Evolutionary conservation across 2,113 vertebrate genomes (phyloP).

Genomic region (Gavia stellata): DNA sequence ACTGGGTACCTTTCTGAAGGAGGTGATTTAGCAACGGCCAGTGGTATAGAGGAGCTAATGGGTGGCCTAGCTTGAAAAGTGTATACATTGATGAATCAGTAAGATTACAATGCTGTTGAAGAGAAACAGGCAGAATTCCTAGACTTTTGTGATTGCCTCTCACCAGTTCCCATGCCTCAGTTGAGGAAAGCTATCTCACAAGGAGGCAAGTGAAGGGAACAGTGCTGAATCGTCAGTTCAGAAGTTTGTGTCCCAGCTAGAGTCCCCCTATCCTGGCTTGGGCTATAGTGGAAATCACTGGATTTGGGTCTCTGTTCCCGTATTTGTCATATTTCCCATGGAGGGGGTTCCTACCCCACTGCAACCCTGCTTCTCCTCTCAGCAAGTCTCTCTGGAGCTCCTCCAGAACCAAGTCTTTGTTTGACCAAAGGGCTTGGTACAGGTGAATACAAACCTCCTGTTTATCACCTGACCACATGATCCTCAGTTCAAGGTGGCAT

Average conservation of each 20-base stretch:
- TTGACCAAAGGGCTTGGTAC: not conserved
- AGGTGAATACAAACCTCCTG: not conserved
- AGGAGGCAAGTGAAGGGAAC: not conserved
- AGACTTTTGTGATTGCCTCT: not conserved
- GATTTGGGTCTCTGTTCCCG: not conserved
- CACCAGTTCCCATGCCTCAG: not conserved
- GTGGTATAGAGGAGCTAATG: not conserved
- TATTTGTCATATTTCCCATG: not conserved
- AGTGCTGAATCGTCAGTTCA: not conserved
- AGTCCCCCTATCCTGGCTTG: not conserved
- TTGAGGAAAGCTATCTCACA: not conserved
- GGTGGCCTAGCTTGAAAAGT: not conserved
- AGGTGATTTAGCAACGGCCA: not conserved
- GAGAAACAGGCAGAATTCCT: not conserved
- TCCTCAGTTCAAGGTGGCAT: not conserved
- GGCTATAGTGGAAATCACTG: not conserved
- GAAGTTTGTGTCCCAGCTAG: not conserved
- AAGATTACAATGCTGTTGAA: not conserved
- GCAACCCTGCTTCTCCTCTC: not conserved
- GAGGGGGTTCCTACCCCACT: not conserved
- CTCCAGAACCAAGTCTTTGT: not conserved
- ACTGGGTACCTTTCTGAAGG: not conserved
- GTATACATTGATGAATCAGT: accelerated
- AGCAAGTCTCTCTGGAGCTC: not conserved
- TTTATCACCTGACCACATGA: not conserved